Conservation (phyloP, 2,113 vertebrate species). For the Urocitellus parryii region DNA sequence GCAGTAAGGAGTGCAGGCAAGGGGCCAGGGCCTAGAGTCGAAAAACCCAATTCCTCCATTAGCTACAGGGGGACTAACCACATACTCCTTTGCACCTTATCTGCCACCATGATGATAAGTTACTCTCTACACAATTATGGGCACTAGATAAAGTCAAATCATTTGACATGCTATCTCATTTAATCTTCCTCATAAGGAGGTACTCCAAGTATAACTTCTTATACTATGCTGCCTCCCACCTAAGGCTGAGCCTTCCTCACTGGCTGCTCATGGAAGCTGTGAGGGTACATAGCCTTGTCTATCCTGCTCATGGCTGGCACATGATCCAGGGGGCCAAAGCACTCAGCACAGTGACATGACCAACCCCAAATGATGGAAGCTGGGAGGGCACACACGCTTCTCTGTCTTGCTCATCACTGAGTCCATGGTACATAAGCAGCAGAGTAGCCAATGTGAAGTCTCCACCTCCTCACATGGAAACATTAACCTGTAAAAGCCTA, state of each 20-base stretch:
- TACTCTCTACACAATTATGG: not conserved
- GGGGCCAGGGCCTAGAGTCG: not conserved
- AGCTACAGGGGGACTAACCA: not conserved
- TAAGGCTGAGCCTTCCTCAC: not conserved
- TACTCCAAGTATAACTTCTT: not conserved
- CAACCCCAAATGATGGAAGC: not conserved
- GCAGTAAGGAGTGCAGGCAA: not conserved
- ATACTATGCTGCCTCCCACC: not conserved
- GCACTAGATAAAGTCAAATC: not conserved
- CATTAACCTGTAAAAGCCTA: not conserved
- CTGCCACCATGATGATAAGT: not conserved
- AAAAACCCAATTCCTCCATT: not conserved
- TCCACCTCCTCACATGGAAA: not conserved
- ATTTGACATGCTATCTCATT: not conserved
- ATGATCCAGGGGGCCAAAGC: not conserved
- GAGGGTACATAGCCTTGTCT: not conserved
- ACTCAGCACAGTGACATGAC: not conserved
- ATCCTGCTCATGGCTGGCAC: not conserved
- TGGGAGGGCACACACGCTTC: not conserved
- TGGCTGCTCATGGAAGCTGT: not conserved
- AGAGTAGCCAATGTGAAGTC: not conserved
- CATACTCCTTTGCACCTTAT: not conserved
- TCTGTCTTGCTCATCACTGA: not conserved
- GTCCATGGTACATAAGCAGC: not conserved
- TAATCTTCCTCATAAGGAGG: not conserved